These are phyloP conservation scores for Metallyticus violacea DNA, from an alignment of 2,888 invertebrate genomes.

Conservation along the genomic window DNA sequence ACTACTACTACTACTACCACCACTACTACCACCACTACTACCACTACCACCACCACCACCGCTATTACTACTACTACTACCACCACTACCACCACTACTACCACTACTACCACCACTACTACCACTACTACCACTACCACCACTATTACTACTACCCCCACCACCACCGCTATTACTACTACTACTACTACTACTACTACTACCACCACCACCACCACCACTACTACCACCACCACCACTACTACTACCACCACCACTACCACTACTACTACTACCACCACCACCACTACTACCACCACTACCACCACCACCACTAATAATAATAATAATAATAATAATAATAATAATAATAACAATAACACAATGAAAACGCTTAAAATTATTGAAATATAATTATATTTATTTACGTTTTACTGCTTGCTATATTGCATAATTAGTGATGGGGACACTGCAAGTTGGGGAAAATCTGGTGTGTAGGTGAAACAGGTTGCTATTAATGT, in stretches of 20 bases:
- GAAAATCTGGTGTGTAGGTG: no score
- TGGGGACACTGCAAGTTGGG: no score
- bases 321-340: no score
- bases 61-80: conserved; percentile 16
- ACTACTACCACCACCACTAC: background rate
- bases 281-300: background rate
- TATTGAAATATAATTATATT: background rate
- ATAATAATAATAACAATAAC: background rate
- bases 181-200: background rate
- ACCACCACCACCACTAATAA: no score
- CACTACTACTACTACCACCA: background rate
- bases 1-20: conserved; percentile 19
- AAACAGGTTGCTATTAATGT: no score
- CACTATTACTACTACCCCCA: no score
- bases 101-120: background rate
- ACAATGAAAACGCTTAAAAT: background rate
- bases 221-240: background rate
- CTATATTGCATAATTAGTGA: background rate
- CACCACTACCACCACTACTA: conserved; percentile 9
- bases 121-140: background rate
- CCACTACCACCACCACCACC: conserved; percentile 11
- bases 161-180: background rate
- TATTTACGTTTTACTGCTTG: background rate
- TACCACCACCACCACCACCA: background rate
- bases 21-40: conserved; percentile 17